Evolutionary conservation across 2,113 vertebrate genomes (phyloP), one percentile per base, ranked within the genome.

Genomic region (Chionis minor): DNA sequence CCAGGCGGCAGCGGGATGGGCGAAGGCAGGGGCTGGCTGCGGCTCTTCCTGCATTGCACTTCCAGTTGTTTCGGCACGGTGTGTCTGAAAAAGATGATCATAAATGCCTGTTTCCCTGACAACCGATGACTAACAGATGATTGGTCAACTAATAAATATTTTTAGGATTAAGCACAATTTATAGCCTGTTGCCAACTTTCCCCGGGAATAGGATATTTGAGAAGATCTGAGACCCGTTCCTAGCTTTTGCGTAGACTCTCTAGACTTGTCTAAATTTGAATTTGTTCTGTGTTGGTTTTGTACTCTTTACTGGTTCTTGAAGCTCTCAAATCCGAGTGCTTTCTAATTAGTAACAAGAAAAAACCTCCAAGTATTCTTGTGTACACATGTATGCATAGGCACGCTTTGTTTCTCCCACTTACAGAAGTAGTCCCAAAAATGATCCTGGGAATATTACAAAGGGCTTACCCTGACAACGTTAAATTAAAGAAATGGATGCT

Each of bases 121-220:
- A 96, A 94, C 94, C 59, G 27, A 2, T 88, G 78, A 30, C 55
- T 42, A 84, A 79, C 38, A 54, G 59, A 66, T 38, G 86, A 90
- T 92, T 85, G 93, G 80, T 67, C 94, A 92, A 40, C 33, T 71
- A 89, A 88, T 89, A 87, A 96, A 92, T 89, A 86, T 79, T 92
- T 94, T 95, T 95, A 95, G 96, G 87, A 56, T 71, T 18, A 81
- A 88, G 83, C 75, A n/a, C 52, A 65, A 54, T 94, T 92, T 89
- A 17, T 45, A 86, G 40, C 54, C 69, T 10, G 47, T 82, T 69
- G 88, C 74, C 85, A 72, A 1, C 67, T 63, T 71, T 51, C 58
- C 71, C 2, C 5, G 61, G 75, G 35, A 88, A 67, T 6, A 27
- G 54, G 81, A 19, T 14, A 8, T 2, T 33, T 1, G 8, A 30